Conservation (phyloP, 2,113 vertebrate genomes). For the Syrmaticus mikado region DNA sequence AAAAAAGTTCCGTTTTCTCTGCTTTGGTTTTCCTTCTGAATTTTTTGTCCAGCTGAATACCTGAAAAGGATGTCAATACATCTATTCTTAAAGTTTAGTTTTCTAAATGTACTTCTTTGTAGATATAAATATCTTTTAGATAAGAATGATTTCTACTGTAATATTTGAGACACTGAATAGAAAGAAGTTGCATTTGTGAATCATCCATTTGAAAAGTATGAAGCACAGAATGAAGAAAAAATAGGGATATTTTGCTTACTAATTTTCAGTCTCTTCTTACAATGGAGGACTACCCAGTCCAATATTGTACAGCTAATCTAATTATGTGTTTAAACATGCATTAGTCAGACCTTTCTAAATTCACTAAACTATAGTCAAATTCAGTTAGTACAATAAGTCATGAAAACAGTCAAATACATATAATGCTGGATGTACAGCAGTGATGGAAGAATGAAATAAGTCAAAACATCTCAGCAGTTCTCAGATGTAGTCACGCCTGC, state of each 20-base stretch:
- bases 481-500: neutral
- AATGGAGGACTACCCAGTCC: neutral
- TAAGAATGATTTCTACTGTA: neutral
- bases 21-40: neutral
- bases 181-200: neutral
- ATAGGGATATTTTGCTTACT: accelerated
- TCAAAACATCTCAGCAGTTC: neutral
- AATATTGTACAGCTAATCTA: neutral
- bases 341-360: neutral
- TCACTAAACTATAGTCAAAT: neutral
- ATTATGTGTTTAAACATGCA: neutral
- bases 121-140: neutral
- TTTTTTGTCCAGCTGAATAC: neutral
- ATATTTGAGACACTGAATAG: neutral
- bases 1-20: neutral
- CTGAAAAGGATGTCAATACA: neutral
- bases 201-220: neutral
- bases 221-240: neutral
- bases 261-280: neutral
- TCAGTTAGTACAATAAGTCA: neutral
- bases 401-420: neutral
- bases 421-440: neutral
- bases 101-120: neutral
- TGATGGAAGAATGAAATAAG: neutral
- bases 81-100: neutral